Base-by-base conservation (phyloP, 2,113 vertebrate genomes). In the Nanorana parkeri region DNA sequence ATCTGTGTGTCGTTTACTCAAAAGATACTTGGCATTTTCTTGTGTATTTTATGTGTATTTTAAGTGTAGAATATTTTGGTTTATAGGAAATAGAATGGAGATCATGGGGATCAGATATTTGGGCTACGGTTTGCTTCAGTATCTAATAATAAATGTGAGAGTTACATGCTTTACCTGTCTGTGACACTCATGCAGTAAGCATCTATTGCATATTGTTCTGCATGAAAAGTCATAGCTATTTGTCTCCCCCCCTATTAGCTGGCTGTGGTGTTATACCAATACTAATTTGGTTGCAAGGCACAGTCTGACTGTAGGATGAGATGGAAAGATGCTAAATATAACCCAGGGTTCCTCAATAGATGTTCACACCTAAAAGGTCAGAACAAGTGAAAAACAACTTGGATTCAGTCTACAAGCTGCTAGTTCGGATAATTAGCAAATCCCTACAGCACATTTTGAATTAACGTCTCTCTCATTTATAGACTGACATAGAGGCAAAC, bases 261-360 rank as follows among this genome's bases (percentile, higher is more conserved):
- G 75, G 21, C 28, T 58, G 20, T 54, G 61, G 21, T 65, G 17
- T 7, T 11, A 58, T 19, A 56, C 24, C 61, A 68, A 41, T 3
- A 58, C 54, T 79, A 32, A 79, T 79, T 32, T 79, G 65, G 58
- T 66, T 68, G 52, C 77, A 58, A 68, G 77, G 52, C 52, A 56
- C 28, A 68, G 54, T 58, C 26, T 78, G 77, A 20, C 64, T 19
- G 51, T 36, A 41, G 63, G 47, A 51, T 29, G 64, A 56, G 77
- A 68, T 54, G n/a, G 77, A 36, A 67, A 68, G 65, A 58, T 68
- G 77, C 77, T 79, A 79, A 68, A 79, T 79, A 58, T 79, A 79
- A 68, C 77, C 28, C n/a, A 67, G 65, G 77, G 29, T 68, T 56
- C 51, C 47, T 68, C 65, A 56, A 56, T 58, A 68, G 29, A 79